Evolutionary conservation across 2,113 vertebrate genomes (phyloP).

Genomic region (Megaceryle maxima): DNA sequence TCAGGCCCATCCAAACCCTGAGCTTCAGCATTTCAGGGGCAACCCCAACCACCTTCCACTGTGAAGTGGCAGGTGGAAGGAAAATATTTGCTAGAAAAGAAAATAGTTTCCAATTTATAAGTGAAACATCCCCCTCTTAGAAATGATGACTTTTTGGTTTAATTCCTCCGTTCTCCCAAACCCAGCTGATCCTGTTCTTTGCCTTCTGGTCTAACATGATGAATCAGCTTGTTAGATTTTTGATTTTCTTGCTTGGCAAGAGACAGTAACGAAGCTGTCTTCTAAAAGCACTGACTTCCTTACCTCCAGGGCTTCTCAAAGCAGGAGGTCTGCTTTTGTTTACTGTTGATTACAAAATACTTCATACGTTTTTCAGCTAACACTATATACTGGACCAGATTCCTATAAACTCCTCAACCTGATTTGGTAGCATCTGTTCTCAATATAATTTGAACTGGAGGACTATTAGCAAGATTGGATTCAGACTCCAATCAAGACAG

Average conservation of each 20-base stretch:
- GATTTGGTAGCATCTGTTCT: conserved; percentile 74
- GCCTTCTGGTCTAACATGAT: not conserved
- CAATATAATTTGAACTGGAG: conserved; percentile 66
- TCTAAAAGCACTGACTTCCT: not conserved
- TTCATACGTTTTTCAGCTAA: conserved; percentile 23
- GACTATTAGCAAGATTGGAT: conserved; percentile 69
- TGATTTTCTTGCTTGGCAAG: not conserved
- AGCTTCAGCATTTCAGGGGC: not conserved
- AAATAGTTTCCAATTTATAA: rapidly evolving
- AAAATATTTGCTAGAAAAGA: not conserved
- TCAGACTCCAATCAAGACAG: conserved; percentile 72
- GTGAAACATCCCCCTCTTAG: not conserved
- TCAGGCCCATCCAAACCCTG: not conserved
- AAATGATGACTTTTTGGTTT: not conserved
- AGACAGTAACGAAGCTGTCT: conserved; percentile 4
- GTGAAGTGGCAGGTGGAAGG: not conserved
- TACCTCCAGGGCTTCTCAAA: conserved; percentile 51
- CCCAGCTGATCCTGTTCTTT: not conserved
- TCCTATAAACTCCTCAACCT: conserved; percentile 48
- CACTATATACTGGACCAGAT: conserved; percentile 18
- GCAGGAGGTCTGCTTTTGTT: conserved; percentile 59
- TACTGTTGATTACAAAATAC: conserved; percentile 61
- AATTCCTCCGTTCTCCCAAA: not conserved
- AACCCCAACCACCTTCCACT: not conserved
- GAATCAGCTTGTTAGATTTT: not conserved